Percentiles rank a stretch among this genome's conserved stretches.
phyloP scores from a whole-genome alignment of 2,888 invertebrate genomes.

The Elgonia sp. region DNA sequence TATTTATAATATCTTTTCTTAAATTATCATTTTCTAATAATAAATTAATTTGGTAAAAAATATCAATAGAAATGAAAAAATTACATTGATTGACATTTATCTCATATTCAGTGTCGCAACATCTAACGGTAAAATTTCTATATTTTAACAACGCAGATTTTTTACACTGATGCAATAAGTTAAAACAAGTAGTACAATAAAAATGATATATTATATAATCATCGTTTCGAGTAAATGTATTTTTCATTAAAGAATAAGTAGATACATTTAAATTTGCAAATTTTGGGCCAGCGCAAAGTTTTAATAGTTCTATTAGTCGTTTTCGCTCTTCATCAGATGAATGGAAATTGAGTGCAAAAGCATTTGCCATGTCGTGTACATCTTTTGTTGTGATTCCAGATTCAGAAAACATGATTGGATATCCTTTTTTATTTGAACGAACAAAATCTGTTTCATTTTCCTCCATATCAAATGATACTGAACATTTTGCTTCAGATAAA shows the following conservation, averaged over 20 bases:
- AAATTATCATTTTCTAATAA: conserved; percentile 14
- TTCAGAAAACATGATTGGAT: conserved; percentile 41
- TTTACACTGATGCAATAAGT: conserved; percentile 26
- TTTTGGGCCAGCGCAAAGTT: conserved; percentile 38
- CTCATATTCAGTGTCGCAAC: conserved; percentile 10
- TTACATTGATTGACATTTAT: conserved; percentile 1
- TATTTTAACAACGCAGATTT: conserved; percentile 37
- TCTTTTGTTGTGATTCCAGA: conserved; percentile 45
- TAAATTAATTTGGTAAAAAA: conserved; percentile 21
- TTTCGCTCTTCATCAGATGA: conserved; percentile 36
- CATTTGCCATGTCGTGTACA: conserved; percentile 23
- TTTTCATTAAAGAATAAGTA: neutral
- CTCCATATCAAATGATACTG: no score
- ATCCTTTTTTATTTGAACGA: conserved; percentile 4
- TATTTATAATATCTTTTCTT: conserved; percentile 19
- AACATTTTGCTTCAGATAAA: no score
- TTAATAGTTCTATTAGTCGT: conserved; percentile 22
- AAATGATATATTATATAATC: conserved; percentile 49
- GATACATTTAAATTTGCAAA: conserved; percentile 42
- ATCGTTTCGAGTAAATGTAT: conserved; percentile 19
- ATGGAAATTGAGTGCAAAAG: conserved; percentile 37
- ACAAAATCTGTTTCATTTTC: no score
- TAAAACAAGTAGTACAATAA: conserved; percentile 41
- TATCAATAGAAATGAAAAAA: conserved; percentile 17
- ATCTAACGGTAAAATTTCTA: conserved; percentile 6